Evolutionary conservation across 2,113 vertebrate genomes (phyloP), one percentile per base, ranked within the genome.

Genomic region (Actinemys pallida): DNA sequence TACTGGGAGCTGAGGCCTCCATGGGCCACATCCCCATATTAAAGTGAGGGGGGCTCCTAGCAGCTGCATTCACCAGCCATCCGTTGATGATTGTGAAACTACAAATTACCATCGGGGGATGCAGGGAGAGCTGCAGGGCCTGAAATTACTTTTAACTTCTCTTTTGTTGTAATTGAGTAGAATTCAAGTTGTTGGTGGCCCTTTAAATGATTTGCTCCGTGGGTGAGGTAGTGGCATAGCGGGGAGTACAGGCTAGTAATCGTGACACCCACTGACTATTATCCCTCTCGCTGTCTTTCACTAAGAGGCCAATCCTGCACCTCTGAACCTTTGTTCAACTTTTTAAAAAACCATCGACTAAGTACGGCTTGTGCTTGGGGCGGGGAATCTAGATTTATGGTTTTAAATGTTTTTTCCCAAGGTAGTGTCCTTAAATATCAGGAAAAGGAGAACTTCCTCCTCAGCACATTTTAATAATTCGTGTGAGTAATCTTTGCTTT

Each of bases 381-480:
- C 7, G 29, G 83, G 31, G 57, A 93, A 56, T 27, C 45, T 47
- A 16, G 50, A 47, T 22, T 59, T 59, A 89, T 53, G 85, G 90
- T 82, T 59, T 83, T 29, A 50, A 81, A 83, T 4, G 6, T 69
- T 76, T 76, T 98, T 96, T 97, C 94, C 94, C 4, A 85, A 95
- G 96, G 96, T 97, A 95, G 89, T 95, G 96, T 92, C 95, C 95
- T 97, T 97, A 97, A 98, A 97, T 98, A 91, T 97, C 98, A 98
- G 98, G 98, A 98, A 98, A 97, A 98, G 97, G 97, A 97, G 93
- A 97, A 96, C 94, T 98, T 98, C 98, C 98, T 98, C 97, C 97
- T 97, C 95, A 89, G n/a, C 97, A 94, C 96, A 93, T 97, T 90
- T 93, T 65, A 47, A 56, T 87, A 87, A 56, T 49, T 76, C 27